These are phyloP conservation scores for Tragelaphus scriptus DNA, from an alignment of 2,113 vertebrate species.

Conservation along the genomic window DNA sequence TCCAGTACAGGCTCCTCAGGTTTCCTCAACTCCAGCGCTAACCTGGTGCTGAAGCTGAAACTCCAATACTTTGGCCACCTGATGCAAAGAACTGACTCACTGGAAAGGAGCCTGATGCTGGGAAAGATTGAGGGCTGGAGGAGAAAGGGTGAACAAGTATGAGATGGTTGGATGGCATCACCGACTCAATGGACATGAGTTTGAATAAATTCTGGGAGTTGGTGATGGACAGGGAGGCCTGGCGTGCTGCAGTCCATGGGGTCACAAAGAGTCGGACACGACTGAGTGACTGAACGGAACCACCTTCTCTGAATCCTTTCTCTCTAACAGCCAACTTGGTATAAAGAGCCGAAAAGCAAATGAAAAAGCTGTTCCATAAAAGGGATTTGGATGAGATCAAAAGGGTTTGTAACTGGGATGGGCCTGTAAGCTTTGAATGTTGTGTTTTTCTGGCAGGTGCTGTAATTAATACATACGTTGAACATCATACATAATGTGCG, in stretches of 20 bases:
- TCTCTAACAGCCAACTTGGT: background rate
- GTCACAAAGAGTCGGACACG: too few relatives aligned
- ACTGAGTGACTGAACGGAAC: background rate
- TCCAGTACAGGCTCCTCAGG: background rate
- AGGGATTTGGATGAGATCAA: conserved; percentile 16
- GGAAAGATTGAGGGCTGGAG: background rate
- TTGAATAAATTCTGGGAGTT: background rate
- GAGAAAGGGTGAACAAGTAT: background rate
- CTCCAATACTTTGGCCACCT: background rate
- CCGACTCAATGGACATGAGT: background rate
- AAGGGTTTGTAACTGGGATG: conserved; percentile 8
- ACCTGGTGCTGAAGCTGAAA: background rate
- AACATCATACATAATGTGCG: conserved; percentile 50
- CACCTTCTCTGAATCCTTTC: background rate
- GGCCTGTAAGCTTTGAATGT: conserved; percentile 9
- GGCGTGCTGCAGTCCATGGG: too few relatives aligned
- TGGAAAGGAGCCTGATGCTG: background rate
- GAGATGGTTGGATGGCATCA: background rate
- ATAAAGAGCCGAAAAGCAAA: background rate
- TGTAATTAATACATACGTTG: conserved; percentile 56
- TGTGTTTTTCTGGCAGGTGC: conserved; percentile 22
- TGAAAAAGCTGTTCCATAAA: background rate
- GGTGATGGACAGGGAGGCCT: background rate
- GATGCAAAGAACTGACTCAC: background rate
- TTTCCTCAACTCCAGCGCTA: background rate